Conservation (phyloP, 2,888 invertebrate genomes). For the Eumerus sabulonum region DNA sequence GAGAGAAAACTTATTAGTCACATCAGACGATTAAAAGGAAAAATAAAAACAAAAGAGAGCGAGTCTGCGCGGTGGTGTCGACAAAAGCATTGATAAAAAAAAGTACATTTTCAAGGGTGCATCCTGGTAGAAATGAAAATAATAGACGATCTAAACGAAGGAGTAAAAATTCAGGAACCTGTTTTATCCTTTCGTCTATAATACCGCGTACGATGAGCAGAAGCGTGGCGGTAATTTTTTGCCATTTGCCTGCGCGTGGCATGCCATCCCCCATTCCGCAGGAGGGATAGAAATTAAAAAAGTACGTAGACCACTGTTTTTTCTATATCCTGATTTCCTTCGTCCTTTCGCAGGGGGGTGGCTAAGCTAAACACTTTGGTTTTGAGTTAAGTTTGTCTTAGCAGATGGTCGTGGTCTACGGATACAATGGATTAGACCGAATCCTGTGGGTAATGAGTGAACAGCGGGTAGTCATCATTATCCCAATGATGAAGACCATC, state of each 20-base stretch:
- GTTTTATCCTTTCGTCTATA: conserved; percentile 17
- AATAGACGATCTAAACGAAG: not conserved
- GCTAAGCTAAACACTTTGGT: too few species aligned
- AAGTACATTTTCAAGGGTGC: conserved; percentile 62
- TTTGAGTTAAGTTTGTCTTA: not conserved
- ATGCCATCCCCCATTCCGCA: conserved; percentile 3
- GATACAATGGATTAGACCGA: too few species aligned
- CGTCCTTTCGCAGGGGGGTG: too few species aligned
- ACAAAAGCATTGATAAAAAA: conserved; percentile 38
- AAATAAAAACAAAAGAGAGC: conserved; percentile 12
- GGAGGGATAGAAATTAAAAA: conserved; percentile 46
- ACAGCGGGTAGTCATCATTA: too few species aligned
- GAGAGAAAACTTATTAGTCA: conserved; percentile 1
- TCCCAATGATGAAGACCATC: too few species aligned
- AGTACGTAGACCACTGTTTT: conserved; percentile 11
- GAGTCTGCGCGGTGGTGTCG: conserved; percentile 36
- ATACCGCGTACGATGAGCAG: conserved; percentile 21
- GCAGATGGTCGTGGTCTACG: too few species aligned
- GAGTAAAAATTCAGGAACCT: conserved; percentile 1
- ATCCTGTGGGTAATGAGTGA: too few species aligned
- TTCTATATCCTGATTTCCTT: not conserved
- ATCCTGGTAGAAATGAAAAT: conserved; percentile 49
- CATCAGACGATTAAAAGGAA: conserved; percentile 14
- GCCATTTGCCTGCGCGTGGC: not conserved
- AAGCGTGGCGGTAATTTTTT: conserved; percentile 52